A percentile compares a stretch with the other conserved stretches of the same genome.
These are phyloP conservation scores for Aethes cnicana DNA, from an alignment of 2,888 invertebrate species.

Conservation along the genomic window DNA sequence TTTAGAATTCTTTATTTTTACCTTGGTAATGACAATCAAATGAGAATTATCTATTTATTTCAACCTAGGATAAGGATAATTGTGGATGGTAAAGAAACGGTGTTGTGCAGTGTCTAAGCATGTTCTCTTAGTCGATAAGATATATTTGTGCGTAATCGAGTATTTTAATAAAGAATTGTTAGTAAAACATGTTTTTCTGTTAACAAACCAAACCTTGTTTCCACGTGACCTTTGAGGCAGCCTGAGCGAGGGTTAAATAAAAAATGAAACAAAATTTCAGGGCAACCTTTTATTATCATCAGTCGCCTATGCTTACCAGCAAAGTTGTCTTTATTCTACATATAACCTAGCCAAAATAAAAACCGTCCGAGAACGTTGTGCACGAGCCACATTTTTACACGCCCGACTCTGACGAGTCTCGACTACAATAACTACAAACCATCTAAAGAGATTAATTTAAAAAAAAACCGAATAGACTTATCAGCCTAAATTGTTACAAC, in stretches of 20 bases:
- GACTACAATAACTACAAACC: conserved; percentile 2
- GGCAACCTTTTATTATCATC: conserved; percentile 48
- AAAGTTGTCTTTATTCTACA: conserved; percentile 48
- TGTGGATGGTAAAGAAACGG: neutral
- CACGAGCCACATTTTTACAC: conserved; percentile 18
- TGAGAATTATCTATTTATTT: conserved; percentile 24
- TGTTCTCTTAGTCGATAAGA: conserved; percentile 15
- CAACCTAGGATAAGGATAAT: conserved; percentile 16
- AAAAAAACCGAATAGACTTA: conserved; percentile 20
- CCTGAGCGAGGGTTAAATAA: neutral
- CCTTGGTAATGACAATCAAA: neutral
- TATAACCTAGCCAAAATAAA: conserved; percentile 43
- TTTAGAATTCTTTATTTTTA: neutral
- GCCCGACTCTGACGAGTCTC: neutral
- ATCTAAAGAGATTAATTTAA: conserved; percentile 19
- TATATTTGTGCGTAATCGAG: conserved; percentile 23
- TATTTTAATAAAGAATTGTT: conserved; percentile 30
- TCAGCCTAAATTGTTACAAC: conserved; percentile 18
- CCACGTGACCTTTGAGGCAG: neutral
- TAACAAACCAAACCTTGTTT: neutral
- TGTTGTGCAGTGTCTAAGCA: conserved; percentile 2
- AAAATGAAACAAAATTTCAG: conserved; percentile 39
- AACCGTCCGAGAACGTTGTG: conserved; percentile 29
- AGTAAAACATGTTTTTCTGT: conserved; percentile 10
- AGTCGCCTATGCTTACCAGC: conserved; percentile 47